phyloP scores from a whole-genome alignment of 2,888 invertebrate genomes.

The Antheraea yamamai region DNA sequence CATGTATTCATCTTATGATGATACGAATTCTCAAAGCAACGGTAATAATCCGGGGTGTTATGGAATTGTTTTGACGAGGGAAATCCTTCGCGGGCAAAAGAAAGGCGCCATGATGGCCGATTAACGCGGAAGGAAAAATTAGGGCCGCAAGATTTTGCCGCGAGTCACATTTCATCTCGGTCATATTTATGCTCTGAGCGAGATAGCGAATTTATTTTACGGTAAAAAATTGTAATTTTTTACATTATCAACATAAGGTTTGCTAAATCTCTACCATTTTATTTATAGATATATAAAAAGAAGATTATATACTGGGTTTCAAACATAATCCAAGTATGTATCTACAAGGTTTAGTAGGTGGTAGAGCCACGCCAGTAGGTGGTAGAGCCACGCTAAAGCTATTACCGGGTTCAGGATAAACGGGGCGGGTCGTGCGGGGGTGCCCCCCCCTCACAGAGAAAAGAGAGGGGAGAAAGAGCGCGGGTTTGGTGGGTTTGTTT shows the following conservation, averaged over 20 bases:
- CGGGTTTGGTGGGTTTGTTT: too few relatives aligned
- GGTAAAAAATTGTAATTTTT: background rate
- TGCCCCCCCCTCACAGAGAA: too few relatives aligned
- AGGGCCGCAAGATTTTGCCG: conserved; percentile 22
- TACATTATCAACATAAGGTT: background rate
- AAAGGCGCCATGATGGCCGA: conserved; percentile 14
- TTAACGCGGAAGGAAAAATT: conserved; percentile 29
- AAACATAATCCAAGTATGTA: too few relatives aligned
- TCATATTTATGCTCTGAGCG: conserved; percentile 14
- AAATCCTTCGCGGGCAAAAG: conserved; percentile 10
- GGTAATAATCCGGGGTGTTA: conserved; percentile 6
- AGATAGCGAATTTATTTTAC: conserved; percentile 15
- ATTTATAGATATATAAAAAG: too few relatives aligned
- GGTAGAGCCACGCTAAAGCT: too few relatives aligned
- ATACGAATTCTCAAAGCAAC: background rate
- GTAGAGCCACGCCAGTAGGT: too few relatives aligned
- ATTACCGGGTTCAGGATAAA: too few relatives aligned
- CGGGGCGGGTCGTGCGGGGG: too few relatives aligned
- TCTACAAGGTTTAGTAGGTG: too few relatives aligned
- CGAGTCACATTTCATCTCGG: conserved; percentile 12
- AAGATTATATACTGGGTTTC: too few relatives aligned
- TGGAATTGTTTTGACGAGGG: conserved; percentile 17
- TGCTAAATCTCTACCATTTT: too few relatives aligned
- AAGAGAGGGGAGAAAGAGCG: too few relatives aligned
- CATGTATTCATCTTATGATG: background rate